Evolutionary conservation across 2,113 vertebrate genomes (phyloP).

Genomic region (Eurystomus gularis): DNA sequence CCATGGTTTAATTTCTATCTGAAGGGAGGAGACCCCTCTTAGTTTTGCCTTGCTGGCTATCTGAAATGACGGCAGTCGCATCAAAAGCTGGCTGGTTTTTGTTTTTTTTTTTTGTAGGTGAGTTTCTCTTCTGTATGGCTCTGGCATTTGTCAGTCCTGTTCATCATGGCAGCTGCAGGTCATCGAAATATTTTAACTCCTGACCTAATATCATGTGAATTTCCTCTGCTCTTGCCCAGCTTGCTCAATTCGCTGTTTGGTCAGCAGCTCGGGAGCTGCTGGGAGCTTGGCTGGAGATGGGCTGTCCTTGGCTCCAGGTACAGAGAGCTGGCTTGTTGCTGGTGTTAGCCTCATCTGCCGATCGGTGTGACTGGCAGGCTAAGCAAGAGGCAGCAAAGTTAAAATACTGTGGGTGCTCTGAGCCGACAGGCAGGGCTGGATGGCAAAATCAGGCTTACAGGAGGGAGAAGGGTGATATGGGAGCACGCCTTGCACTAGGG

Average conservation of each 20-base stretch:
- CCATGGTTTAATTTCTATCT: not conserved
- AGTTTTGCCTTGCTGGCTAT: not conserved
- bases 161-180: not conserved
- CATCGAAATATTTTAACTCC: not conserved
- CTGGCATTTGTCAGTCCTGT: not conserved
- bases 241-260: not conserved
- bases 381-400: not conserved
- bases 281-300: not conserved
- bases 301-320: not conserved
- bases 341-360: not conserved
- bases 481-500: fast-evolving
- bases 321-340: not conserved
- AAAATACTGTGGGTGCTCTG: not conserved
- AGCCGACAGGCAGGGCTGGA: not conserved
- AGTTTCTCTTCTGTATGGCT: not conserved
- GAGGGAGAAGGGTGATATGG: fast-evolving
- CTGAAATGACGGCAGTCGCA: not conserved
- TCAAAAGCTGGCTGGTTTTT: not conserved
- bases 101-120: not conserved
- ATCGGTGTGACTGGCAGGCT: fast-evolving
- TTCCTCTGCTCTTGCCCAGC: not conserved
- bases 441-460: fast-evolving
- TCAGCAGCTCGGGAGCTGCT: not conserved
- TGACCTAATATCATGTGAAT: not conserved
- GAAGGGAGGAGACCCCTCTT: not conserved